A percentile compares a stretch with the other conserved stretches of the same genome.
Evolutionary conservation across 2,888 invertebrate genomes (phyloP).

Genomic region (Pristionchus arcanus): DNA sequence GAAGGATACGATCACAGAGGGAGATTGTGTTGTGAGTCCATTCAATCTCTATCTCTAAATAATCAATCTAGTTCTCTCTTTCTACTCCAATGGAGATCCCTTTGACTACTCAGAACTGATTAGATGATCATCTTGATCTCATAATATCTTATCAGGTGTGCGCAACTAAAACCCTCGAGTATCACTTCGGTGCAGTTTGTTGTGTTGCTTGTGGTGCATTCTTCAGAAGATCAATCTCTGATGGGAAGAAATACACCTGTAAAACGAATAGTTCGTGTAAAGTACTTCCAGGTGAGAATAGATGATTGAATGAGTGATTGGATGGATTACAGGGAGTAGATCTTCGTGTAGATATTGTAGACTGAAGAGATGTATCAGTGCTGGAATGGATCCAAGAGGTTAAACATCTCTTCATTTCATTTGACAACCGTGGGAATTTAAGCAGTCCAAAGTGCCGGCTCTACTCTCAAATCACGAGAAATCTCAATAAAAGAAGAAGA

Average conservation of each 20-base stretch:
- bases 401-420: neutral
- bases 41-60: neutral
- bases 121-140: neutral
- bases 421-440: neutral
- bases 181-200: constrained; percentile 64
- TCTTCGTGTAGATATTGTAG: constrained; percentile 33
- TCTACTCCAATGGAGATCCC: neutral
- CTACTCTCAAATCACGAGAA: neutral
- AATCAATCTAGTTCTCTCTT: neutral
- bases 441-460: constrained; percentile 27
- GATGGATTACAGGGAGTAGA: neutral
- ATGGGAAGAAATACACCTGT: constrained; percentile 22
- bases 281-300: neutral
- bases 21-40: constrained; percentile 19
- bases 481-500: neutral
- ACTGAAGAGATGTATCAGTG: constrained; percentile 16
- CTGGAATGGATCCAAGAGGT: constrained; percentile 45
- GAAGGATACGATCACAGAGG: constrained; percentile 47
- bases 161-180: constrained; percentile 57
- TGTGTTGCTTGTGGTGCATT: constrained; percentile 67
- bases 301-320: neutral
- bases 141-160: constrained; percentile 10
- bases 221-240: constrained; percentile 57
- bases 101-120: neutral
- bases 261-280: neutral